Evolutionary conservation across 2,113 vertebrate species (phyloP), one percentile per base, ranked within the genome.

Genomic region (Todiramphus saurophagus): DNA sequence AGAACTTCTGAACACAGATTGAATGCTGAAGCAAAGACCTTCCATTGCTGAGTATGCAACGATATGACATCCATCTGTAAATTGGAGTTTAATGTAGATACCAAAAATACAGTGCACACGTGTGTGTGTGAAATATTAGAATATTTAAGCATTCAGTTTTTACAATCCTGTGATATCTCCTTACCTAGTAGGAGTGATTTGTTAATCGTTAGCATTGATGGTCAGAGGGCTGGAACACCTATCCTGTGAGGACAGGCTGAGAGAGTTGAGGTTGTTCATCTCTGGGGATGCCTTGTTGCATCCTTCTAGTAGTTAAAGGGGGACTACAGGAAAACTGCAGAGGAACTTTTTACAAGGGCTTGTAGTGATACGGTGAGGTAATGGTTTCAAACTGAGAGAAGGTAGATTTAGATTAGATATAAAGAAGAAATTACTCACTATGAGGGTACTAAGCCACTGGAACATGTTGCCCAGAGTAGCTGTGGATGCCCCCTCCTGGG

Each of bases 21-120:
- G 46, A 70, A 25, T 1, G 0, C 44, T 67, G 46, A 31, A 44
- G 39, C 15, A 27, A 64, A 59, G 39, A 60, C 19, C 28, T 33
- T 79, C 76, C 4, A 0, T 28, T 82, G 30, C 31, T 31, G 68
- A 53, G 5, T 39, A 13, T 33, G 6, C 35, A 25, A 16, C 5
- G 12, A 15, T 21, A 48, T 6, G 17, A 58, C 70, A 50, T 39
- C 43, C 53, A 84, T 2, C 16, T 68, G 58, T n/a, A 87, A 78
- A 67, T 14, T 21, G 20, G 8, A 66, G 7, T 6, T 48, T 58
- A 77, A 17, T 14, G 15, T 8, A 70, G 50, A 13, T 53, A 39
- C 10, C 15, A 13, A 76, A 89, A 85, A 37, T 55, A 39, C 3
- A 2, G 7, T 9, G 37, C 5, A 2, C 4, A 1, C 0, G 0